These are phyloP conservation scores for Paradoxurus hermaphroditus DNA, from an alignment of 2,113 vertebrate genomes.

Conservation along the genomic window DNA sequence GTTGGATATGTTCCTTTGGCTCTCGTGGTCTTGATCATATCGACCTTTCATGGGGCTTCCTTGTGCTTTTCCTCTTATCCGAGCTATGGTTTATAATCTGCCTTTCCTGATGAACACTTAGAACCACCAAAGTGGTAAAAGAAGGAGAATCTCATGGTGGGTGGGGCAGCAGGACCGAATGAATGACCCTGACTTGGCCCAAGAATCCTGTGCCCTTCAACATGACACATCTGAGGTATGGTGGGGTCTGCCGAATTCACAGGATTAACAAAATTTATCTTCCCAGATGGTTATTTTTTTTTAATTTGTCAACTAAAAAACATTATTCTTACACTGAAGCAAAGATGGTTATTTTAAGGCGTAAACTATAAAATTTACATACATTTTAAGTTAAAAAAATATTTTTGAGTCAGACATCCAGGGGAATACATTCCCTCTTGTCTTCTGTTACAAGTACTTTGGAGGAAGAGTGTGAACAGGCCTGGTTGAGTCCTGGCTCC, in stretches of 20 bases:
- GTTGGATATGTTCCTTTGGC: neutral
- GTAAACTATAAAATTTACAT: neutral
- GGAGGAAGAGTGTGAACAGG: neutral
- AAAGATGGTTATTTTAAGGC: neutral
- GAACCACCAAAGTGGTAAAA: neutral
- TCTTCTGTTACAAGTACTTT: neutral
- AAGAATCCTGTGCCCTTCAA: neutral
- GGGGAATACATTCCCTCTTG: neutral
- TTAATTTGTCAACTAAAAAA: neutral
- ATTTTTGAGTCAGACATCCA: neutral
- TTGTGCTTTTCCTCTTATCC: neutral
- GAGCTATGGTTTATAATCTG: neutral
- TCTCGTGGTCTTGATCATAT: neutral
- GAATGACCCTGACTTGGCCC: neutral
- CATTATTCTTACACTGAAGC: neutral
- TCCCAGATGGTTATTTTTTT: neutral
- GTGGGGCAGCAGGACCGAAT: neutral
- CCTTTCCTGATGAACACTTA: neutral
- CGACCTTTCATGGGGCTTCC: neutral
- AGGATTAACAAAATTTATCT: neutral
- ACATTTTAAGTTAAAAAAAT: neutral
- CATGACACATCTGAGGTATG: rapidly evolving
- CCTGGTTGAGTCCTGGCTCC: neutral
- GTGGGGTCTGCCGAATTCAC: neutral
- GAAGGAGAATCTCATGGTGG: neutral